Evolutionary conservation across 2,113 vertebrate genomes (phyloP), one percentile per base, ranked within the genome.

Genomic region (Cepphus grylle): DNA sequence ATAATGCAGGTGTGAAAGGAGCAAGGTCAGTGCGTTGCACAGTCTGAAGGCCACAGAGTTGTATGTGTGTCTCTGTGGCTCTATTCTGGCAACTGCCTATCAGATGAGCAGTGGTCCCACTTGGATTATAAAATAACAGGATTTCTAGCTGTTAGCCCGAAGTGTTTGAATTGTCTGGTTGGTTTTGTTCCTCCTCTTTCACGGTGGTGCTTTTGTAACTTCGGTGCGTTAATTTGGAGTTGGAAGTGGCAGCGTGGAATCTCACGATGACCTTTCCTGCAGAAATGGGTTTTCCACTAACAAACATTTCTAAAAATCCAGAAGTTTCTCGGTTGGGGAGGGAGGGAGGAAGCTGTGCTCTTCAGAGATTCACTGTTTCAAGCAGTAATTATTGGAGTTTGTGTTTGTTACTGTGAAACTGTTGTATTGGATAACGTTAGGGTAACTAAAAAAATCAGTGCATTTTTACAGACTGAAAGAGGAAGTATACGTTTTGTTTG

Each of bases 141-240:
- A 34, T 26, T 4, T 76, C 2, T 23, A 15, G 26, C 20, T n/a
- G 17, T 52, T 53, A 59, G 38, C 23, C 50, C 38, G 32, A 14
- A 3, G 11, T 20, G 5, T 63, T 63, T 79, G 58, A 40, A 27
- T 52, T 63, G 32, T 18, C 17, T 20, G n/a, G 11, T 16, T 52
- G 53, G 26, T 58, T 79, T 70, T 82, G 29, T 50, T 45, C 23
- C 40, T 55, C 1, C 0, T 66, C 42, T 66, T 52, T 49, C 29
- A 5, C 0, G 0, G 19, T 59, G 71, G 18, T 0, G 3, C 63
- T 88, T 78, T 69, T 4, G 2, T 66, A 65, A 55, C 40, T 76
- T 77, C 19, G 12, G 12, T 16, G 40, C 4, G 1, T 70, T 81
- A 20, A 55, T 34, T 49, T 82, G 40, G 59, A 34, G 17, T 70